Conservation (phyloP, 2,113 vertebrate genomes). For the Rhinolophus ferrumequinum region DNA sequence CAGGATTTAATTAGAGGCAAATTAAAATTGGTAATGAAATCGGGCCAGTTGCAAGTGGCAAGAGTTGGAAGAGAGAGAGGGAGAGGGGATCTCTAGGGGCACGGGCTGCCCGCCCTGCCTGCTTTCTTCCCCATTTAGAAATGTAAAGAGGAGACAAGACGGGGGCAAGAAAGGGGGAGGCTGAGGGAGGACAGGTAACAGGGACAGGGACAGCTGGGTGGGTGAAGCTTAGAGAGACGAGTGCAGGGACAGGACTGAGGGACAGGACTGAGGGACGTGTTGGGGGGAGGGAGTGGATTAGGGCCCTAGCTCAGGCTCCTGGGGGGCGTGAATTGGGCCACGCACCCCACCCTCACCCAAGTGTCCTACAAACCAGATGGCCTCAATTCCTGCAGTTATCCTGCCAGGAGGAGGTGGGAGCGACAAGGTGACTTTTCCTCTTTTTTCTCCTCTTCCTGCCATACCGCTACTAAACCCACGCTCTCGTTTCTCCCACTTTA, state of each 20-base stretch:
- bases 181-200: conserved; percentile 63
- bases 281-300: fast-evolving
- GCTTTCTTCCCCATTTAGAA: conserved; percentile 88
- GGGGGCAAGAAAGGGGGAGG: not conserved
- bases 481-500: not conserved
- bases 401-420: not conserved
- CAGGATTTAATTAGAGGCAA: conserved; percentile 99
- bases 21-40: conserved; percentile 99
- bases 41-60: conserved; percentile 97
- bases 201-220: not conserved
- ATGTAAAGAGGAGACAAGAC: conserved; percentile 83
- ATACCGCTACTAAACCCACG: not conserved
- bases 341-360: not conserved
- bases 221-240: not conserved
- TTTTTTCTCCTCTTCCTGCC: not conserved
- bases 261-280: not conserved
- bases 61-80: conserved; percentile 87
- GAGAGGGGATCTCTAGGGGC: conserved; percentile 87
- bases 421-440: not conserved
- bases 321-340: not conserved
- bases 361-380: conserved; percentile 63
- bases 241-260: not conserved
- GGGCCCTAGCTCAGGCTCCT: not conserved
- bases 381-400: conserved; percentile 65
- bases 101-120: conserved; percentile 83